Evolutionary conservation across 2,888 invertebrate genomes (phyloP), one percentile per base, ranked within the genome.

Genomic region (Epirrhoe tristata): DNA sequence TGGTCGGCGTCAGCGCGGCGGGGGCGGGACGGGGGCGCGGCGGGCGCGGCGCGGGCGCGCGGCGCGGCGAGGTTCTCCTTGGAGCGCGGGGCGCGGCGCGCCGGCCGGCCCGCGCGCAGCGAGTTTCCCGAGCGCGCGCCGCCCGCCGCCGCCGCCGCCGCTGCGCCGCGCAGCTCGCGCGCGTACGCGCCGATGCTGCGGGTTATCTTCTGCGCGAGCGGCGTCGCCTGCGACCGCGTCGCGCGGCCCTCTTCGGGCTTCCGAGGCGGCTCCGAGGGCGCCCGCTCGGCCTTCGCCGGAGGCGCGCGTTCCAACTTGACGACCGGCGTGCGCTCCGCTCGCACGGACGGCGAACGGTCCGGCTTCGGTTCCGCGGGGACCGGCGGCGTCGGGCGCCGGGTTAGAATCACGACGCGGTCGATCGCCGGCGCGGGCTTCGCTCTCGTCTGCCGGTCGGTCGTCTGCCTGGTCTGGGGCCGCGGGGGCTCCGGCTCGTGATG

Each of bases 1-100:
- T 34, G 34, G 3, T 77, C 74, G 80, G 81, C 78, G 70, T 50
- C 56, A 36, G 71, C 69, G 72, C 70, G 71, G 78, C 70, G 72
- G 79, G 72, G 71, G 76, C 70, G 73, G 70, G 79, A 74, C 82
- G 81, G 78, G 79, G 46, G 75, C 84, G 84, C 75, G 83, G 85
- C 85, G 85, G 65, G 78, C 86, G 81, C 85, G 81, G 74, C 83
- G 82, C 86, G 85, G 74, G 81, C 83, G 79, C 81, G 79, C 77
- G 80, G 85, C 82, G 78, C 85, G 82, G 85, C 86, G 81, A 82
- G 86, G 84, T 93, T 92, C 90, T 93, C 93, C 87, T 92, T 91
- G 80, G 86, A 89, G 84, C 90, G 87, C 86, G 83, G 86, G 82
- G 81, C 80, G 83, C 88, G 85, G 81, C 86, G 88, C 86, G 80